These are phyloP conservation scores for Lanistes nyassanus DNA, from an alignment of 1,140 invertebrate species.

Conservation along the genomic window DNA sequence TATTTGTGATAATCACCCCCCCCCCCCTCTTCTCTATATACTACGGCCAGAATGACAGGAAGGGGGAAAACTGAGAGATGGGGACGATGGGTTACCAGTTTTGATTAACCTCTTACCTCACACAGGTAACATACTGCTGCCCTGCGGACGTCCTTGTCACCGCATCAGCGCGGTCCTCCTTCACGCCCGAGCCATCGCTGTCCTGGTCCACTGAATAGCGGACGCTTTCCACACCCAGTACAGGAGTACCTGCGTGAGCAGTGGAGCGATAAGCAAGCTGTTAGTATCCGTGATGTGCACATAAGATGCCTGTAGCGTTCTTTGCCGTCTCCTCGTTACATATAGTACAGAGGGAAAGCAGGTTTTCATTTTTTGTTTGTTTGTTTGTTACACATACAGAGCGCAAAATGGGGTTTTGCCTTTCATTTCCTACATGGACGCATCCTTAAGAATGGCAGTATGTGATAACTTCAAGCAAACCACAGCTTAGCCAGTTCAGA, in stretches of 20 bases:
- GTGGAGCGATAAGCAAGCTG: too few species aligned
- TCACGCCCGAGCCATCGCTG: constrained; percentile 29
- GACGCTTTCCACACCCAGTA: constrained; percentile 43
- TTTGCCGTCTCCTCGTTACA: too few species aligned
- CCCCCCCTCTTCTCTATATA: not conserved
- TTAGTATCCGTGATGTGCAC: too few species aligned
- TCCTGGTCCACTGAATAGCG: constrained; percentile 34
- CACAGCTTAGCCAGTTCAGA: too few species aligned
- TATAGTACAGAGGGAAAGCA: too few species aligned
- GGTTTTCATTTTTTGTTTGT: too few species aligned
- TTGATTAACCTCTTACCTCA: constrained; percentile 36
- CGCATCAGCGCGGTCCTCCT: constrained; percentile 36
- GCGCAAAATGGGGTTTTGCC: too few species aligned
- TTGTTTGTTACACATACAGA: too few species aligned
- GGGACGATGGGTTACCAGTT: too few species aligned
- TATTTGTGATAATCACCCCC: not conserved
- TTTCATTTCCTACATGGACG: not conserved
- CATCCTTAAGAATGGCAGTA: not conserved
- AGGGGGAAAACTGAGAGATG: too few species aligned
- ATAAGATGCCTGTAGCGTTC: too few species aligned
- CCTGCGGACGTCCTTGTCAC: constrained; percentile 34
- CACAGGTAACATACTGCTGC: constrained; percentile 37
- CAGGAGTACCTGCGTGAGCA: constrained; percentile 40
- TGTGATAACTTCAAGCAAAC: not conserved
- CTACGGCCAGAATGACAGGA: too few species aligned